phyloP scores from a whole-genome alignment of 2,888 invertebrate species.

The Ferrisia virgata region DNA sequence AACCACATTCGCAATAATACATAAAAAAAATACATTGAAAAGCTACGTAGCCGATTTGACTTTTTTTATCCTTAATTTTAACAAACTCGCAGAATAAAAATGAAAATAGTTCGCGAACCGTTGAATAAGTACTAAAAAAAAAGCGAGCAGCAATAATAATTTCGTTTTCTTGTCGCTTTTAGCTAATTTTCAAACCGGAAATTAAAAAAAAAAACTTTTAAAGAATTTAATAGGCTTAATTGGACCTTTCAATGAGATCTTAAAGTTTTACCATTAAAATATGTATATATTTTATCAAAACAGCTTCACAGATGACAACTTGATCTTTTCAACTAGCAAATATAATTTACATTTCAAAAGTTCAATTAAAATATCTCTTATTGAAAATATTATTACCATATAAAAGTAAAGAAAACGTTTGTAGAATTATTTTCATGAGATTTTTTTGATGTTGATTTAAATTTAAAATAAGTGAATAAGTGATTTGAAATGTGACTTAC shows the following conservation, averaged over 20 bases:
- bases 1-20: no score
- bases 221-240: background rate
- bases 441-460: background rate
- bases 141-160: background rate
- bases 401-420: background rate
- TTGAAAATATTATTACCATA: background rate
- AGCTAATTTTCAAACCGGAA: background rate
- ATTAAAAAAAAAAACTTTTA: background rate
- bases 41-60: background rate
- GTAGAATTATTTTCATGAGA: background rate
- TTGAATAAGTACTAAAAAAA: no score
- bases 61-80: background rate
- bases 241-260: background rate
- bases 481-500: no score
- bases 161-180: constrained; percentile 5
- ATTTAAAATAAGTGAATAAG: no score
- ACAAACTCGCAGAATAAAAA: background rate
- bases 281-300: background rate
- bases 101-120: background rate
- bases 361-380: background rate
- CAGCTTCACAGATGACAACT: background rate
- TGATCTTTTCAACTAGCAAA: background rate
- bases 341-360: background rate
- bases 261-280: background rate
- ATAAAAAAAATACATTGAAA: background rate